phyloP scores from a whole-genome alignment of 2,888 invertebrate genomes.

The Branchinecta sandiegonensis region DNA sequence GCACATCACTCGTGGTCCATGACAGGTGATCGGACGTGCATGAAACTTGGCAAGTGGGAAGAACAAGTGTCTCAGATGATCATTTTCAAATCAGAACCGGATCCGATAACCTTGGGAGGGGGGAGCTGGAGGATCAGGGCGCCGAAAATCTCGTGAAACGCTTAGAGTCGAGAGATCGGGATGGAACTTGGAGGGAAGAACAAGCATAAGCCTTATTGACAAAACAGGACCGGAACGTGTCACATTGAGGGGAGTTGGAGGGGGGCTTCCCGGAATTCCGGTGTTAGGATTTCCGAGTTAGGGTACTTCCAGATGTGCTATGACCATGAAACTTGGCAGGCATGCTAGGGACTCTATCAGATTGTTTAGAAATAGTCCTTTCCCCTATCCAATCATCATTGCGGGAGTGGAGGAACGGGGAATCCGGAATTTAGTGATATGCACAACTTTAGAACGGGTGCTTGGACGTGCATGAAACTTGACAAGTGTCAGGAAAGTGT shows the following conservation, averaged over 20 bases:
- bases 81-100: not conserved
- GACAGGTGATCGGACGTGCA: too few relatives aligned
- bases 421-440: not conserved
- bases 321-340: too few relatives aligned
- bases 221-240: not conserved
- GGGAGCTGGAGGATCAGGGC: conserved; percentile 6
- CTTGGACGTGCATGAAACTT: not conserved
- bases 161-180: not conserved
- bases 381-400: not conserved
- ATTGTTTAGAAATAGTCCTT: not conserved
- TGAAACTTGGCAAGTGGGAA: too few relatives aligned
- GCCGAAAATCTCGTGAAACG: not conserved
- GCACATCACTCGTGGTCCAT: too few relatives aligned
- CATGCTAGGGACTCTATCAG: too few relatives aligned
- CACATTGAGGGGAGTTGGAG: not conserved
- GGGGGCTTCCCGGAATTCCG: too few relatives aligned
- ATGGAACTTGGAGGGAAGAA: not conserved
- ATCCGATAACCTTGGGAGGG: not conserved
- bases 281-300: not conserved
- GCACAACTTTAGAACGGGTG: not conserved
- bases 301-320: too few relatives aligned
- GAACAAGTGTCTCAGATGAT: not conserved
- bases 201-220: conserved; percentile 3
- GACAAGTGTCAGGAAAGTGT: not conserved
- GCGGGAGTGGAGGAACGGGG: not conserved